A percentile compares a stretch with the other conserved stretches of the same genome.
These are phyloP conservation scores for Pseudomyrmex concolor DNA, from an alignment of 1,140 invertebrate genomes.

Conservation along the genomic window DNA sequence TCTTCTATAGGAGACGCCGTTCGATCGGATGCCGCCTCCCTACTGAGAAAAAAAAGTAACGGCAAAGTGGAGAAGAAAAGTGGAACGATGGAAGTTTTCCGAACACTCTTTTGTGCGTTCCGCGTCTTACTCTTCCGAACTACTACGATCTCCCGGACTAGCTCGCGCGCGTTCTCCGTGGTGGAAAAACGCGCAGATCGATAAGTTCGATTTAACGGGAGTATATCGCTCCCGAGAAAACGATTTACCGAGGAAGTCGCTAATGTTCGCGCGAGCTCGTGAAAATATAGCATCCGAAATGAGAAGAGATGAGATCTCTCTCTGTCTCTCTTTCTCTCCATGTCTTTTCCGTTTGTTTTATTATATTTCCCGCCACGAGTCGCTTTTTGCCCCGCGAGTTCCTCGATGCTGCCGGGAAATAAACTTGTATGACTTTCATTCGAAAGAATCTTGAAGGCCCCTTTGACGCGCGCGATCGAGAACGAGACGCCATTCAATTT, in stretches of 20 bases:
- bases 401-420: slow-evolving; percentile 39
- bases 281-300: slow-evolving; percentile 38
- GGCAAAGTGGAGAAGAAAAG: slow-evolving; percentile 28
- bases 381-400: slow-evolving; percentile 16
- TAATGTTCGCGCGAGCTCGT: slow-evolving; percentile 55
- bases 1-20: slow-evolving; percentile 25
- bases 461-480: slow-evolving; percentile 39
- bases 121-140: not conserved
- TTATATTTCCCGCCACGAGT: not conserved
- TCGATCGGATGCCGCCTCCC: slow-evolving; percentile 39
- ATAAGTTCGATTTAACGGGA: slow-evolving; percentile 45
- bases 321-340: not conserved
- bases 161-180: slow-evolving; percentile 9
- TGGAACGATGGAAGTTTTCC: slow-evolving; percentile 24
- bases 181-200: slow-evolving; percentile 14
- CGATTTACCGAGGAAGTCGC: slow-evolving; percentile 62
- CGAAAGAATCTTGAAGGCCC: not conserved
- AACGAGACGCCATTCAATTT: slow-evolving; percentile 46
- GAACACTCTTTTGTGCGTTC: slow-evolving; percentile 30
- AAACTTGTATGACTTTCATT: slow-evolving; percentile 46
- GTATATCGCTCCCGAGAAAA: slow-evolving; percentile 54
- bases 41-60: slow-evolving; percentile 52
- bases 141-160: not conserved
- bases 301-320: slow-evolving; percentile 17
- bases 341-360: not conserved